These are phyloP conservation scores for Maccullochella peelii DNA, from an alignment of 2,113 vertebrate species.

Conservation along the genomic window DNA sequence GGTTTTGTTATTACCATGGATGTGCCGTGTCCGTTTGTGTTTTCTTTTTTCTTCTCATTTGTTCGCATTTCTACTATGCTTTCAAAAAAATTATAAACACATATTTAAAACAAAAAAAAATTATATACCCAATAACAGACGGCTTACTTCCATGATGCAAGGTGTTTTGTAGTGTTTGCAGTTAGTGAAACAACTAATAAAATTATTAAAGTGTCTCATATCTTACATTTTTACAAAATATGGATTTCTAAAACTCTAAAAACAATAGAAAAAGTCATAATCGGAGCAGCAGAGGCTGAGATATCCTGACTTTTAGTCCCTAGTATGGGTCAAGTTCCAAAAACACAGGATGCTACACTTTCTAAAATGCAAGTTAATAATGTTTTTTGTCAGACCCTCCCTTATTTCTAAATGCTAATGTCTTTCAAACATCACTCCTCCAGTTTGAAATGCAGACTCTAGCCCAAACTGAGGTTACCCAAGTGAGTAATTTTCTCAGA, in stretches of 20 bases:
- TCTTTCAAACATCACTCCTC: not conserved
- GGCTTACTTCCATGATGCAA: too few relatives aligned
- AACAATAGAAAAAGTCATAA: not conserved
- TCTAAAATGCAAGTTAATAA: not conserved
- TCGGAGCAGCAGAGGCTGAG: not conserved
- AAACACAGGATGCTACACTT: not conserved
- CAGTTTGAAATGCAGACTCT: not conserved
- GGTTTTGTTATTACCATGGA: too few relatives aligned
- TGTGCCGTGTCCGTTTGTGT: too few relatives aligned
- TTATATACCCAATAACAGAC: too few relatives aligned
- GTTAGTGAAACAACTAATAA: not conserved
- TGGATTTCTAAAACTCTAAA: not conserved
- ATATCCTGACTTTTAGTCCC: not conserved
- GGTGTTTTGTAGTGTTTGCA: not conserved
- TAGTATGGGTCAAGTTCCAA: not conserved
- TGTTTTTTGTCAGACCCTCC: not conserved
- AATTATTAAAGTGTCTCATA: not conserved
- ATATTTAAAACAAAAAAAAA: too few relatives aligned
- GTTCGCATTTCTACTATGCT: too few relatives aligned
- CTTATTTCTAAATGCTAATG: not conserved
- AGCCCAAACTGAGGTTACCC: not conserved
- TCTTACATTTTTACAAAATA: not conserved
- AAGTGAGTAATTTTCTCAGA: not conserved
- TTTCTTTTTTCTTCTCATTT: too few relatives aligned
- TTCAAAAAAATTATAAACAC: too few relatives aligned